Conservation (phyloP, 2,797 vertebrate genomes). For the Catostomus latipinnis region DNA sequence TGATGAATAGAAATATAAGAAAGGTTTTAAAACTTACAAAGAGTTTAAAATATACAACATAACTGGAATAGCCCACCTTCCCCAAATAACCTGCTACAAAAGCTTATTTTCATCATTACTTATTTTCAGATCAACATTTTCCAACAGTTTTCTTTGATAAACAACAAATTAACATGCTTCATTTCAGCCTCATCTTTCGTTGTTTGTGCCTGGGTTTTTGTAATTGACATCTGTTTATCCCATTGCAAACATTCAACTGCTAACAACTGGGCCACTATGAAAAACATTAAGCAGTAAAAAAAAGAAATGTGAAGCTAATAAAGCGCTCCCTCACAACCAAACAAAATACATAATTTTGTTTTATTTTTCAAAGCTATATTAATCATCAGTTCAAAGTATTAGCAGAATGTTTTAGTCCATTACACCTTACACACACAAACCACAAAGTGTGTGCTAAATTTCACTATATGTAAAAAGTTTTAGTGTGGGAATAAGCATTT, state of each 20-base stretch:
- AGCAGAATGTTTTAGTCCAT: conserved; percentile 21
- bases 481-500: neutral
- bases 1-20: too few species aligned
- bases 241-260: conserved; percentile 17
- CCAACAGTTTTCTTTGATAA: neutral
- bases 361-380: conserved; percentile 32
- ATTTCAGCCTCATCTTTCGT: conserved; percentile 9
- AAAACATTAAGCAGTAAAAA: conserved; percentile 21
- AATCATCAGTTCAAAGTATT: conserved; percentile 36
- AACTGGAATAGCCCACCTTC: neutral
- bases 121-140: neutral
- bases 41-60: neutral
- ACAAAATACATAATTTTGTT: conserved; percentile 30
- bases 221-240: conserved; percentile 43
- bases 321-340: conserved; percentile 1
- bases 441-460: neutral
- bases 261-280: conserved; percentile 17
- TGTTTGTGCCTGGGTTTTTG: neutral
- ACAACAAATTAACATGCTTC: conserved; percentile 8
- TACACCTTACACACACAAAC: neutral
- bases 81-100: neutral
- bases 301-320: conserved; percentile 3
- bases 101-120: neutral
- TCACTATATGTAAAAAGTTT: neutral
- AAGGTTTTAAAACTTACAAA: too few species aligned